A percentile compares a stretch with the other conserved stretches of the same genome.
Evolutionary conservation across 1,140 invertebrate species (phyloP).

Genomic region (Macrobrachium rosenbergii): DNA sequence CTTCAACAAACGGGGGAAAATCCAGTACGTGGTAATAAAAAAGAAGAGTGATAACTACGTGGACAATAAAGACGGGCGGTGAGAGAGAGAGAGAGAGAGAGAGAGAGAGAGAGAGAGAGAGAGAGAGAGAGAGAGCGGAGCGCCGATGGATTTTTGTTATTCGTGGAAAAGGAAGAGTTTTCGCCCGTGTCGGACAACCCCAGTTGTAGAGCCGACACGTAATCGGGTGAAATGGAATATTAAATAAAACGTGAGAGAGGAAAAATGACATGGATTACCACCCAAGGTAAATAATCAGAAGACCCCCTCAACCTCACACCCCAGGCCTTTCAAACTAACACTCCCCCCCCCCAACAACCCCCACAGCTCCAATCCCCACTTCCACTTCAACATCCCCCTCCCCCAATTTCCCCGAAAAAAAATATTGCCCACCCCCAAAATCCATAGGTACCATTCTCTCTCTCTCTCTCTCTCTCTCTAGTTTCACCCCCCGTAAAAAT

Average conservation of each 20-base stretch:
- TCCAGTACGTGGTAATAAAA: too few species aligned
- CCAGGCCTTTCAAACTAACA: background rate
- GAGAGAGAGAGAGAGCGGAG: background rate
- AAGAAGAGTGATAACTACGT: background rate
- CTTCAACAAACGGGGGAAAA: background rate
- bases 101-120: slow-evolving; percentile 32
- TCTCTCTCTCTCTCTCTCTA: background rate
- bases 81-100: slow-evolving; percentile 32
- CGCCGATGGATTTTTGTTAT: too few species aligned
- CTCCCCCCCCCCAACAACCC: background rate
- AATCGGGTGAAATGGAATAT: slow-evolving; percentile 58
- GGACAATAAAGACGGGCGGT: too few species aligned
- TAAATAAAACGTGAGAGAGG: slow-evolving; percentile 56
- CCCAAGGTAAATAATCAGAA: slow-evolving; percentile 50
- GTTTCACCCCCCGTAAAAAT: background rate
- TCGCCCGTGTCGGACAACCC: too few species aligned
- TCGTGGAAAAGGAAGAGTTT: too few species aligned
- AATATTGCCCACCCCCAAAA: background rate
- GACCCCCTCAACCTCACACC: background rate
- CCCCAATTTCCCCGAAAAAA: background rate
- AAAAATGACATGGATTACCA: slow-evolving; percentile 55
- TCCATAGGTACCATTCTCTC: background rate
- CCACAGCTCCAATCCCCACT: background rate
- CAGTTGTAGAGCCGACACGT: slow-evolving; percentile 25
- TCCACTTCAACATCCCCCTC: background rate